phyloP scores from a whole-genome alignment of 1,140 invertebrate species.

The Scaptomyza pallida region DNA sequence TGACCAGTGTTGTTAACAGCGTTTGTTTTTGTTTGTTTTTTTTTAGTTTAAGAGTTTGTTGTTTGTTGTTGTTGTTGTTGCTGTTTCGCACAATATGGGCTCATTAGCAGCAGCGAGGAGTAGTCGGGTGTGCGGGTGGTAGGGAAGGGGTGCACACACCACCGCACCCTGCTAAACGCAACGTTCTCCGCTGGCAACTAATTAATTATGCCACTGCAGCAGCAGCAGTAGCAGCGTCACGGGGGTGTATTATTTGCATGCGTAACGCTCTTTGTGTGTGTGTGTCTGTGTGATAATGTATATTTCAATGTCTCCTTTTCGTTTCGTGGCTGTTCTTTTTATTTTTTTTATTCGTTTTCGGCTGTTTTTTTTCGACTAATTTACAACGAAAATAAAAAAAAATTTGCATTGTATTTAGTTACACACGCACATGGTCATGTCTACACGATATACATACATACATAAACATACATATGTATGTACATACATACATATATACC shows the following conservation, averaged over 20 bases:
- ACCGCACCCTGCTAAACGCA: not conserved
- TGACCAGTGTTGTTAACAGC: constrained; percentile 47
- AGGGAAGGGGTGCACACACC: not conserved
- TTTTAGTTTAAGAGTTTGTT: constrained; percentile 11
- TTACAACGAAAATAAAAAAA: constrained; percentile 47
- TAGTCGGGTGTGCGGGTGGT: not conserved
- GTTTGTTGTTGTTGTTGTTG: constrained; percentile 18
- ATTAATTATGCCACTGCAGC: constrained; percentile 80
- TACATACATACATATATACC: not conserved
- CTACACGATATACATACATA: not conserved
- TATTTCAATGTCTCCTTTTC: constrained; percentile 50
- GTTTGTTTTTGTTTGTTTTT: constrained; percentile 41
- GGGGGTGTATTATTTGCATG: constrained; percentile 74
- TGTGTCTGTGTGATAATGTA: constrained; percentile 46
- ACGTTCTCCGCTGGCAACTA: constrained; percentile 60
- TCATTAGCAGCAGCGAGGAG: constrained; percentile 69
- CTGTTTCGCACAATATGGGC: constrained; percentile 74
- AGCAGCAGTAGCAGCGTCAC: constrained; percentile 75
- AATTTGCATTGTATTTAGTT: constrained; percentile 82
- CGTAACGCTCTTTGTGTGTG: constrained; percentile 7
- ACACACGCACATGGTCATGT: constrained; percentile 65
- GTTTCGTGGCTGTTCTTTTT: constrained; percentile 4
- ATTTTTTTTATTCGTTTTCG: not conserved
- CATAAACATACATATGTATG: not conserved
- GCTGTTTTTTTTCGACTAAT: constrained; percentile 60